Conservation (phyloP, 2,113 vertebrate genomes). For the Sphaerodactylus townsendi region DNA sequence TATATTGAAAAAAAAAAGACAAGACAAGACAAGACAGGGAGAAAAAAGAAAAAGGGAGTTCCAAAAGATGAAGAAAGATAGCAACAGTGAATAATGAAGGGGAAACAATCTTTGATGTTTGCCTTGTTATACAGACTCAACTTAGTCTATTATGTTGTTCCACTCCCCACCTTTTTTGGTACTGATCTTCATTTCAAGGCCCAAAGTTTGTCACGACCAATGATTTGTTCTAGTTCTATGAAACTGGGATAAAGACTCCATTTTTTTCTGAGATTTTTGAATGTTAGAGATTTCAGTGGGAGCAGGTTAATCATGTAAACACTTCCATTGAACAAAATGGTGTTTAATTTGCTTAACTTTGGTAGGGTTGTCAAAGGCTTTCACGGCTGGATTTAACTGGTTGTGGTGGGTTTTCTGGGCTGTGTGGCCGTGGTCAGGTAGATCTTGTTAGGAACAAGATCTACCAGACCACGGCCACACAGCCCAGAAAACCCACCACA, state of each 20-base stretch:
- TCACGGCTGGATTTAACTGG: too few species aligned
- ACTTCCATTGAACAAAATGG: too few species aligned
- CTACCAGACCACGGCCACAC: too few species aligned
- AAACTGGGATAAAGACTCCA: not conserved
- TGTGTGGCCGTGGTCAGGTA: too few species aligned
- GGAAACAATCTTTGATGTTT: constrained; percentile 65
- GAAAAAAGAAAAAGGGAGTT: constrained; percentile 51
- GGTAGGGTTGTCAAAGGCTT: too few species aligned
- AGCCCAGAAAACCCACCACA: too few species aligned
- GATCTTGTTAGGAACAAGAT: too few species aligned
- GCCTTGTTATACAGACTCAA: constrained; percentile 28
- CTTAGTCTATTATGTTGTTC: not conserved
- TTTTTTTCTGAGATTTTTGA: not conserved
- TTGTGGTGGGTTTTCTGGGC: too few species aligned
- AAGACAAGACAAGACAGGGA: not conserved
- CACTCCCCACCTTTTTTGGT: constrained; percentile 8
- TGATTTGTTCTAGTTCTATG: not conserved
- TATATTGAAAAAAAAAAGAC: constrained; percentile 35
- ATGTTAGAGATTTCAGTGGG: not conserved
- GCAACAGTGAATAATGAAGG: constrained; percentile 60
- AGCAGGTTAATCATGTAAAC: not conserved
- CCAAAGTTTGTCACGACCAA: not conserved
- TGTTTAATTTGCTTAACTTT: not conserved
- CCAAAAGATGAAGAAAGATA: constrained; percentile 55
- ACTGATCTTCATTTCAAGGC: constrained; percentile 15